Evolutionary conservation across 2,113 vertebrate species (phyloP), one percentile per base, ranked within the genome.

Genomic region (Mola mola): DNA sequence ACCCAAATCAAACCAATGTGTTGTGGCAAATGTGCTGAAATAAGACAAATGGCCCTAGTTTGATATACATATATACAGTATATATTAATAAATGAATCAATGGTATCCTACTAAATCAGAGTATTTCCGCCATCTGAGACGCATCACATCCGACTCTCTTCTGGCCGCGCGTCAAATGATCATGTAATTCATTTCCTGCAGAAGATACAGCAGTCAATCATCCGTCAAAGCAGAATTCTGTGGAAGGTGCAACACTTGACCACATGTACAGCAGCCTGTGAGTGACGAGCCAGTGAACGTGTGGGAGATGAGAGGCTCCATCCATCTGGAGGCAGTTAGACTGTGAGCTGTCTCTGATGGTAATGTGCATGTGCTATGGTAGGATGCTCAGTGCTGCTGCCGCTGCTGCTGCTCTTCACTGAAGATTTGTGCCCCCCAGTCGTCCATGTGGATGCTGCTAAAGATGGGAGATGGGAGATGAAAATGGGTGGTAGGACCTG

Each of bases 251-350:
- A 70, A 62, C 76, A 69, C 48, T 70, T 41, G 75, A 85, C 38
- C 72, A 80, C 80, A 59, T 67, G 72, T 24, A 20, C 57, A 31
- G 49, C 46, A 40, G 61, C 33, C 47, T 22, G 8, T 13, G 31
- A 60, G 37, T 26, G 56, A 57, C 21, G 61, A 41, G 66, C 44
- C 20, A n/a, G 0, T 42, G n/a, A 25, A 48, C 42, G 38, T 16
- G 42, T 43, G 25, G 38, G 36, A 72, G 66, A 64, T 38, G 9
- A 52, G 67, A n/a, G 29, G 57, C 56, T 25, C 28, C 0, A 4
- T 52, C 25, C 86, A 85, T 88, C 87, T 90, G 87, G 75, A 80
- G 48, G 25, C 71, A 50, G 69, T 89, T 89, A 81, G 3, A 16
- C 16, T n/a, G 43, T 42, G 38, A 21, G 57, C 52, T 78, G 62